These are phyloP conservation scores for Tympanuchus pallidicinctus DNA, from an alignment of 2,113 vertebrate species.

Conservation along the genomic window DNA sequence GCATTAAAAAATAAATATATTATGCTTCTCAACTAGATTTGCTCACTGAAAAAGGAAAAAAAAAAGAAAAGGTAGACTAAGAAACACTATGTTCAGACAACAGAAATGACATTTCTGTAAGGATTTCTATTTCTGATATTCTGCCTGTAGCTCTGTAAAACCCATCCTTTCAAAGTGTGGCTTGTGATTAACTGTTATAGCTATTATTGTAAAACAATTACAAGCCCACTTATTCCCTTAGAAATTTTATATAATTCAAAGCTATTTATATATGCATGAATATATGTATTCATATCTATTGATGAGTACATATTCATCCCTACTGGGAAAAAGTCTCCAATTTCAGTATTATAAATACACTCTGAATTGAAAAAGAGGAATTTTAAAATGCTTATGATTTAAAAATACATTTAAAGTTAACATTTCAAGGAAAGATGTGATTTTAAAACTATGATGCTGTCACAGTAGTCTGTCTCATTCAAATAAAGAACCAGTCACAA, in stretches of 20 bases:
- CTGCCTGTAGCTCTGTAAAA: constrained; percentile 11
- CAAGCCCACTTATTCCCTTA: not conserved
- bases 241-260: not conserved
- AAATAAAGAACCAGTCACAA: not conserved
- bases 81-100: constrained; percentile 14
- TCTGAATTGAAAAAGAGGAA: constrained; percentile 6
- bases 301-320: not conserved
- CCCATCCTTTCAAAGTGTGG: not conserved
- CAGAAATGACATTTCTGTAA: constrained; percentile 13
- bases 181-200: constrained; percentile 23
- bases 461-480: not conserved
- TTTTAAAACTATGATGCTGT: not conserved
- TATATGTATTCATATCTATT: not conserved
- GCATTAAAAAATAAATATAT: constrained; percentile 49
- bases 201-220: constrained; percentile 11
- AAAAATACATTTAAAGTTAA: not conserved
- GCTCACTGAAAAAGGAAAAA: not conserved
- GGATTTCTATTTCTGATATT: constrained; percentile 25
- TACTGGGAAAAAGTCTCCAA: not conserved
- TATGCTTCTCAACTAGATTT: constrained; percentile 39
- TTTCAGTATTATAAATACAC: not conserved
- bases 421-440: not conserved
- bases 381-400: not conserved
- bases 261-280: not conserved
- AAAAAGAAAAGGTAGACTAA: not conserved